Evolutionary conservation across 2,888 invertebrate genomes (phyloP), one percentile per base, ranked within the genome.

Genomic region (Dolomedes plantarius): DNA sequence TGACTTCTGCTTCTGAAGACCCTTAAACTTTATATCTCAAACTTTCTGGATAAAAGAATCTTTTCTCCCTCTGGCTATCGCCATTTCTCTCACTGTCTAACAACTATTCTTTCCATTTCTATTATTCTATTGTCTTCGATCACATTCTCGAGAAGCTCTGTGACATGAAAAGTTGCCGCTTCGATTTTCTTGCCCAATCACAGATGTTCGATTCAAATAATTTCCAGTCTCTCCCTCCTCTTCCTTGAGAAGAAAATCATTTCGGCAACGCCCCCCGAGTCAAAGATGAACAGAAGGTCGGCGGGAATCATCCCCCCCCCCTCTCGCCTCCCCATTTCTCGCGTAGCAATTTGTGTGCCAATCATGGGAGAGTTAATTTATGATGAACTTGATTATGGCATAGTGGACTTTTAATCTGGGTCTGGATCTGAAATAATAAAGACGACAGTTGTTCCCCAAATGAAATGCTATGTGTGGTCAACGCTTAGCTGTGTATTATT

Each of bases 161-260:
- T 46, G 56, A 56, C 23, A 23, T 3, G 56, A 56, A 56, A 56
- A 23, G 23, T 3, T 11, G 56, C 23, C 46, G 46, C 46, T n/a
- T 46, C 16, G 1, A 11, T 5, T 56, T 56, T 11, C 23, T 23
- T 0, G 56, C 46, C 16, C 19, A 46, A 64, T 68, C 28, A 68
- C 76, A 76, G 76, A 68, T 76, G 76, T 67, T 67, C 50, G 76
- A 76, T 67, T 76, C 67, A 23, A 76, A 46, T 75, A 31, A 75
- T 75, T 75, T 23, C 13, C 23, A 23, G 13, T 28, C 31, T 39
- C 28, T 13, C 28, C 56, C 56, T 27, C 62, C 29, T 28, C 23
- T 41, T 29, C n/a, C 29, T 46, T 41, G 16, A 3, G 7, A 56
- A 16, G 16, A 56, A 56, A 46, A 16, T 2, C 9, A 16, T n/a